These are phyloP conservation scores for Zophobas morio DNA, from an alignment of 1,140 invertebrate genomes.

Conservation along the genomic window DNA sequence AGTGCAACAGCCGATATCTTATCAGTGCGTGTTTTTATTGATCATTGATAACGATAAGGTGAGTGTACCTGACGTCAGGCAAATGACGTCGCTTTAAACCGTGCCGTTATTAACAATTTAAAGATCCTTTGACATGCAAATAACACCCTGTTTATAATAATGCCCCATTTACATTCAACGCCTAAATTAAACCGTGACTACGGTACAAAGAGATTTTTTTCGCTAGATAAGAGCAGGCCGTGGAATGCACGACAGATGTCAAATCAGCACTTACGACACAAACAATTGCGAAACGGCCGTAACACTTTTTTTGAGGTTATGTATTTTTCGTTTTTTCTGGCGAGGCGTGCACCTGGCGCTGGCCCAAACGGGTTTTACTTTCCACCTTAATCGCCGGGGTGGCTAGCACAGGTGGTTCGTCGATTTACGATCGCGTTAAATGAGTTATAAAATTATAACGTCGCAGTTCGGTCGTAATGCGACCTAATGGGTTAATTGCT, in stretches of 20 bases:
- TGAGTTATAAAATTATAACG: constrained; percentile 16
- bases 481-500: constrained; percentile 9
- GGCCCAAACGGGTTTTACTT: background rate
- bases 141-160: constrained; percentile 32
- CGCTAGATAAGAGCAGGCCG: background rate
- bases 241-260: constrained; percentile 19
- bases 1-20: constrained; percentile 37
- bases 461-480: background rate
- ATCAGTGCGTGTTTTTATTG: constrained; percentile 30
- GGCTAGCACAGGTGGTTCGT: background rate
- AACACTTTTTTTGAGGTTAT: constrained; percentile 13
- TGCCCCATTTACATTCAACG: constrained; percentile 31
- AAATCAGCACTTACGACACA: background rate
- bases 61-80: constrained; percentile 28
- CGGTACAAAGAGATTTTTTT: background rate
- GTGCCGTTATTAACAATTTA: constrained; percentile 35
- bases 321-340: background rate
- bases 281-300: constrained; percentile 5
- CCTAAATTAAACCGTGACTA: constrained; percentile 11
- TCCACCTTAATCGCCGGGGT: background rate
- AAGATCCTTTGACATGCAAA: constrained; percentile 41
- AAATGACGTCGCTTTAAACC: constrained; percentile 30
- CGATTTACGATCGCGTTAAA: constrained; percentile 11
- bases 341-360: no score
- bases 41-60: constrained; percentile 46